Conservation (phyloP, 2,888 invertebrate genomes). For the Heliconius sara region DNA sequence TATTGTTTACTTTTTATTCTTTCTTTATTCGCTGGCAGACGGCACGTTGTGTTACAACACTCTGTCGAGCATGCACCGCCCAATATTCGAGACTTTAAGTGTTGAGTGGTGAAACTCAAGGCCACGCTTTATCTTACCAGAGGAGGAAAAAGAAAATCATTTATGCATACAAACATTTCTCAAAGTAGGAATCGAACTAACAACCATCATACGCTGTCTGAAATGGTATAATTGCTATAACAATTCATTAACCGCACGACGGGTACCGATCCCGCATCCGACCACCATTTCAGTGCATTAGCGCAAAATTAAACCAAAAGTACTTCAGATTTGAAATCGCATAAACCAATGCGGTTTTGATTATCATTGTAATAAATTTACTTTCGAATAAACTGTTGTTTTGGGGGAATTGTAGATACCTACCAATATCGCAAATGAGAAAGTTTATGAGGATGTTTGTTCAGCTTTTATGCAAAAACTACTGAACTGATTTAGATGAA, state of each 20-base stretch:
- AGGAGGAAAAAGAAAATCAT: not conserved
- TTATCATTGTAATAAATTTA: slow-evolving; percentile 23
- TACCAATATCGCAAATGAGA: not conserved
- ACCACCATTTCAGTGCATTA: slow-evolving; percentile 39
- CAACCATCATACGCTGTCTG: not conserved
- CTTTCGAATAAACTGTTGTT: slow-evolving; percentile 9
- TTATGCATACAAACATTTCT: not conserved
- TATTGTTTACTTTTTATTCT: no score
- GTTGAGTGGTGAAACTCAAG: not conserved
- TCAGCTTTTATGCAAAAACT: no score
- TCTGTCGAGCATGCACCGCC: no score
- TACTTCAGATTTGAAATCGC: slow-evolving; percentile 36
- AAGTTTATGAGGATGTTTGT: no score
- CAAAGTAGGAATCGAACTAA: not conserved
- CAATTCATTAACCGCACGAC: slow-evolving; percentile 25
- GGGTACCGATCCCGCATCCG: slow-evolving; percentile 36
- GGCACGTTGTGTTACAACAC: not conserved
- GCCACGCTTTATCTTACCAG: not conserved
- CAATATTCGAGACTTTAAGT: not conserved
- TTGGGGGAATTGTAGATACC: not conserved
- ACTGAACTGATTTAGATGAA: no score
- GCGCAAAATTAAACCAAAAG: slow-evolving; percentile 35
- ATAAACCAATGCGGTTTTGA: slow-evolving; percentile 48
- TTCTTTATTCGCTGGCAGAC: no score
- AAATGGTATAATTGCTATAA: slow-evolving; percentile 2